These are phyloP conservation scores for Tonatia bakeri DNA, from an alignment of 2,113 vertebrate species.

Conservation along the genomic window DNA sequence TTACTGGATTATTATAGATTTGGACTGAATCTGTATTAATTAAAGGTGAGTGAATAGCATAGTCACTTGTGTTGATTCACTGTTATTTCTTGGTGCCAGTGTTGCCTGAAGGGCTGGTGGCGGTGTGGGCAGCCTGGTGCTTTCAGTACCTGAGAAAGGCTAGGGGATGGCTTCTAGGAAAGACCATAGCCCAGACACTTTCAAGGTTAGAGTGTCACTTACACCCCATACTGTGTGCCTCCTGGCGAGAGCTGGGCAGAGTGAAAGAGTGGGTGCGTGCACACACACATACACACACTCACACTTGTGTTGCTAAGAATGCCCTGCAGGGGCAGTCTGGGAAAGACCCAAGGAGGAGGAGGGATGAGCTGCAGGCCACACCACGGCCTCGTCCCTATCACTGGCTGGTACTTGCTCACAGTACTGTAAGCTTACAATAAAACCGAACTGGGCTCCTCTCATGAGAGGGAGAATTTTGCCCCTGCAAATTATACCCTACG, in stretches of 20 bases:
- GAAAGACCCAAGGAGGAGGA: fast-evolving
- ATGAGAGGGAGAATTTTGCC: background rate
- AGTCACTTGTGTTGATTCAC: too few species aligned
- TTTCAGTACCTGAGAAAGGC: too few species aligned
- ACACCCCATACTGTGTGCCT: background rate
- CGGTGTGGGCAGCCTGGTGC: too few species aligned
- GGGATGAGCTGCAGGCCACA: fast-evolving
- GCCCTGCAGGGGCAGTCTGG: background rate
- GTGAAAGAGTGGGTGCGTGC: background rate
- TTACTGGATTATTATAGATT: too few species aligned
- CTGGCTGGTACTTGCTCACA: background rate
- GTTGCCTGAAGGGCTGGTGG: too few species aligned
- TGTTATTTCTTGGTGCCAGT: too few species aligned
- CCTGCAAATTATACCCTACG: background rate
- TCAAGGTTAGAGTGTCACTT: too few species aligned
- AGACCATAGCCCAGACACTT: too few species aligned
- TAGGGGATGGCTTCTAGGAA: too few species aligned
- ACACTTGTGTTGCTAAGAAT: slow-evolving; percentile 61
- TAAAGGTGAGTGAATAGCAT: too few species aligned
- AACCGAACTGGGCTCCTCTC: background rate
- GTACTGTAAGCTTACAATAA: slow-evolving; percentile 58
- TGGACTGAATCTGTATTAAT: too few species aligned
- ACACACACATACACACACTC: background rate
- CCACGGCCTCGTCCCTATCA: fast-evolving
- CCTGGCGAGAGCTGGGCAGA: background rate